Evolutionary conservation across 1,140 invertebrate species (phyloP).

Genomic region (Drosophila bifasciata): DNA sequence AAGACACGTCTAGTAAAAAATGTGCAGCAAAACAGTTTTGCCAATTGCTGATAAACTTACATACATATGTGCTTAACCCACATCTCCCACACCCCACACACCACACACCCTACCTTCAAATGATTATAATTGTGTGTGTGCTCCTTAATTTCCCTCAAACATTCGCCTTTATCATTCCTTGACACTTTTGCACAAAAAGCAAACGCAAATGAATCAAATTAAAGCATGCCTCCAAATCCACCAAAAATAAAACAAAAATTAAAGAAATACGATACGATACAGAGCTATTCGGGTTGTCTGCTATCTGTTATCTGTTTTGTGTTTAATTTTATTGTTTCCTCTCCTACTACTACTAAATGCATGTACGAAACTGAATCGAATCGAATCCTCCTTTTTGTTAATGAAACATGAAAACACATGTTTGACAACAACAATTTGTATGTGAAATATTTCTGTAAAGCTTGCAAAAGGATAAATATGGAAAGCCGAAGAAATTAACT

Average conservation of each 20-base stretch:
- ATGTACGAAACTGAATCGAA: conserved; percentile 12
- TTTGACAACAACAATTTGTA: conserved; percentile 67
- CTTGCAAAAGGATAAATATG: conserved; percentile 95
- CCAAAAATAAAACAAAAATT: conserved; percentile 9
- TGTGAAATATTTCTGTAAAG: conserved; percentile 88
- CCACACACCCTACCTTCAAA: background rate
- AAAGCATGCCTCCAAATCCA: conserved; percentile 48
- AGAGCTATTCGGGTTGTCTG: conserved; percentile 2
- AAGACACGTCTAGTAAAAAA: conserved; percentile 5
- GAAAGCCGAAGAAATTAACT: conserved; percentile 94
- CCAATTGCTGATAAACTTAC: conserved; percentile 25
- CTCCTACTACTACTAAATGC: conserved; percentile 23
- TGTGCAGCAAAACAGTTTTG: conserved; percentile 26
- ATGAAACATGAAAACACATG: conserved; percentile 49
- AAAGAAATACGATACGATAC: conserved; percentile 4
- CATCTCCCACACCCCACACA: conserved; percentile 26
- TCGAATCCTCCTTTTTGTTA: conserved; percentile 30
- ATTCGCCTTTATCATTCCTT: conserved; percentile 37
- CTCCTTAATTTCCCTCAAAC: conserved; percentile 29
- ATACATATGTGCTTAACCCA: conserved; percentile 26
- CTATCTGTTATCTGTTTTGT: conserved; percentile 13
- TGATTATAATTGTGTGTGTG: conserved; percentile 10
- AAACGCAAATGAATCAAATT: conserved; percentile 51
- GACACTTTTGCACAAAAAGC: conserved; percentile 47
- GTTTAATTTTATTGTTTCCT: conserved; percentile 6